Evolutionary conservation across 2,888 invertebrate species (phyloP).

Genomic region (Automeris io): DNA sequence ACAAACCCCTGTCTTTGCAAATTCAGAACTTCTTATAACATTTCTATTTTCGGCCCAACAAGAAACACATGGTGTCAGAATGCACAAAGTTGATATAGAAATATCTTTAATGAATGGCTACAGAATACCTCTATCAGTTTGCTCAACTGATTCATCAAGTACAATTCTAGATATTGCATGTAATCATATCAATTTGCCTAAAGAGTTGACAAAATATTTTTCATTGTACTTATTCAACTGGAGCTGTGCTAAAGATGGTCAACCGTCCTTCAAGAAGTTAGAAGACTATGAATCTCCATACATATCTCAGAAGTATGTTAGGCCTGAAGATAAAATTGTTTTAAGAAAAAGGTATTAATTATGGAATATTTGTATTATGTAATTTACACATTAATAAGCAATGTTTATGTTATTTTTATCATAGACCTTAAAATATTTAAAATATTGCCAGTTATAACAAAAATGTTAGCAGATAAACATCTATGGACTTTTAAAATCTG

Average conservation of each 20-base stretch:
- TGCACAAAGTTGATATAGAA: constrained; percentile 85
- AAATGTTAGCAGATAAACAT: too few species aligned
- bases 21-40: constrained; percentile 88
- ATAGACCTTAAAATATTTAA: too few species aligned
- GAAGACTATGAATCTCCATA: constrained; percentile 98
- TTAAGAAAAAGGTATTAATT: constrained; percentile 86
- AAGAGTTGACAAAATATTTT: constrained; percentile 90
- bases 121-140: constrained; percentile 87
- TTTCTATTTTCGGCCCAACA: constrained; percentile 95
- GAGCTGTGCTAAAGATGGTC: constrained; percentile 82
- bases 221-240: constrained; percentile 91
- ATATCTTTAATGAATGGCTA: constrained; percentile 92
- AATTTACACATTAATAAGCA: constrained; percentile 2
- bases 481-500: too few species aligned
- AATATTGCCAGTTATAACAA: too few species aligned
- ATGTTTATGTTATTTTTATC: too few species aligned
- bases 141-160: constrained; percentile 90
- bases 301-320: constrained; percentile 89
- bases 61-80: constrained; percentile 84
- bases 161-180: constrained; percentile 89
- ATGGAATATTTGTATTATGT: background rate
- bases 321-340: constrained; percentile 86
- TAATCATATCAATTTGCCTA: constrained; percentile 86
- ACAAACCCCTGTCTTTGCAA: constrained; percentile 88
- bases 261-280: constrained; percentile 88